Percentiles rank a stretch among this genome's conserved stretches.
Conservation (phyloP, 2,888 invertebrate species). For the Lepidonotus clava region DNA sequence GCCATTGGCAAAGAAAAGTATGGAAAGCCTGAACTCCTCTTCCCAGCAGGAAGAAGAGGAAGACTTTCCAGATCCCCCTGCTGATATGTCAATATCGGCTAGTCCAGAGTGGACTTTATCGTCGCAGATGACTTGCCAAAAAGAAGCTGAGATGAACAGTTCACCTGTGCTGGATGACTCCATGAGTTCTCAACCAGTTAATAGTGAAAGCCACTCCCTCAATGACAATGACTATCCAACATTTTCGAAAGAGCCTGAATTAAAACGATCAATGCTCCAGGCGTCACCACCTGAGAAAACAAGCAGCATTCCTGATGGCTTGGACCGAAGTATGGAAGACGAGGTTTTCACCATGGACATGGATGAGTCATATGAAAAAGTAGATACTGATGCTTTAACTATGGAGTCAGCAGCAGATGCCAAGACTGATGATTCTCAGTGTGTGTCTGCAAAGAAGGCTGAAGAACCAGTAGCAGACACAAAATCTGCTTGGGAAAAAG, state of each 20-base stretch:
- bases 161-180: background rate
- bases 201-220: background rate
- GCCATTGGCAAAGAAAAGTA: background rate
- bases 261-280: background rate
- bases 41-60: background rate
- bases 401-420: too few species aligned
- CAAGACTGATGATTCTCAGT: background rate
- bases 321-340: background rate
- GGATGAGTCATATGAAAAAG: conserved; percentile 34
- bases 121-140: background rate
- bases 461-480: background rate
- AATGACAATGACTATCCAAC: too few species aligned
- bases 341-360: conserved; percentile 50
- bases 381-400: too few species aligned
- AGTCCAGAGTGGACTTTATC: conserved; percentile 27
- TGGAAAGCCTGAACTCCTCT: background rate
- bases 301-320: background rate
- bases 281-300: background rate
- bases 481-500: background rate
- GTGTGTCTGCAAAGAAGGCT: background rate
- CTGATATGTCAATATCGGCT: background rate
- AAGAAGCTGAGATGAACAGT: background rate
- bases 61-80: background rate
- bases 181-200: background rate
- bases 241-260: too few species aligned